phyloP scores from a whole-genome alignment of 2,888 invertebrate species.

The Cremastinae sp. region DNA sequence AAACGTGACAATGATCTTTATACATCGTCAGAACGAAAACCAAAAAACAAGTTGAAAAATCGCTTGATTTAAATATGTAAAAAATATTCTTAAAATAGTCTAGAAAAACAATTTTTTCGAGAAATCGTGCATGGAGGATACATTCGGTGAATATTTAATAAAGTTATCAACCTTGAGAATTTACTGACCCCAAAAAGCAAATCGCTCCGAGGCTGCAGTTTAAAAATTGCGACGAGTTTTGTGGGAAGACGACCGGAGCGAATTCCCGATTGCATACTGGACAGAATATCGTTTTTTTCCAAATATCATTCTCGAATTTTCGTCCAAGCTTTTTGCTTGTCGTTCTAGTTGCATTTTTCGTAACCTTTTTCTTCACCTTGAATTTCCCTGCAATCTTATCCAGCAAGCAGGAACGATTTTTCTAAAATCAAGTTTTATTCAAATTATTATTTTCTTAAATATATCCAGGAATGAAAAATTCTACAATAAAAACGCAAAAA shows the following conservation, averaged over 20 bases:
- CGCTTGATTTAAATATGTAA: too few relatives aligned
- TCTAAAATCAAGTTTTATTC: conserved; percentile 34
- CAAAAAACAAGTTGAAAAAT: too few relatives aligned
- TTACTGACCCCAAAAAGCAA: conserved; percentile 62
- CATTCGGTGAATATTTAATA: too few relatives aligned
- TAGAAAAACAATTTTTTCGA: too few relatives aligned
- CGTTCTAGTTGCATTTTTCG: conserved; percentile 40
- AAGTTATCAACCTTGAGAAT: not conserved
- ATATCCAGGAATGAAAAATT: not conserved
- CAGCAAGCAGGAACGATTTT: conserved; percentile 35
- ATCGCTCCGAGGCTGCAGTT: conserved; percentile 55
- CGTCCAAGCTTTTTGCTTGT: conserved; percentile 31
- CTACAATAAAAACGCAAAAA: not conserved
- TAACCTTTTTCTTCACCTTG: conserved; percentile 27
- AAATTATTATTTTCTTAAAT: not conserved
- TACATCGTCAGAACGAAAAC: too few relatives aligned
- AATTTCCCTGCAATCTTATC: conserved; percentile 44
- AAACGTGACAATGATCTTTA: too few relatives aligned
- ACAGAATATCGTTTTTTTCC: conserved; percentile 49
- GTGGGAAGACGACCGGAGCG: conserved; percentile 53
- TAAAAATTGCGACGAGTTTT: conserved; percentile 44
- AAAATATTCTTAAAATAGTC: too few relatives aligned
- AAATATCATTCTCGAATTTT: conserved; percentile 39
- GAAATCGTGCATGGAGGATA: too few relatives aligned
- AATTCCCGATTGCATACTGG: conserved; percentile 61